A percentile compares a stretch with the other conserved stretches of the same genome.
These are phyloP conservation scores for Asteroscopus sphinx DNA, from an alignment of 2,888 invertebrate genomes.

Conservation along the genomic window DNA sequence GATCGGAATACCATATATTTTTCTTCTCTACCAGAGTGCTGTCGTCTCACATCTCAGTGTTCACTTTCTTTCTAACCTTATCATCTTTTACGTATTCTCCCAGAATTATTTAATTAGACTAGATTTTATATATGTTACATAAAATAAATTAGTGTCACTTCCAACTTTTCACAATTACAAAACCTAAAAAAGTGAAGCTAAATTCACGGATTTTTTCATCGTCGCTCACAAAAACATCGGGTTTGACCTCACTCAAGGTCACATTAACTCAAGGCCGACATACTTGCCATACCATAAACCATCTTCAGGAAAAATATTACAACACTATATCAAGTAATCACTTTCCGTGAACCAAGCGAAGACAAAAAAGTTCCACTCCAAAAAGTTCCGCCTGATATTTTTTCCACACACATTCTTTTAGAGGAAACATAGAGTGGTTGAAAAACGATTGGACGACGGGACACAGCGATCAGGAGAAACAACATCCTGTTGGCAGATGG, in stretches of 20 bases:
- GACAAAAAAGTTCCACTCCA: conserved; percentile 11
- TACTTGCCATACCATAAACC: not conserved
- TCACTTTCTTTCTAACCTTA: too few species aligned
- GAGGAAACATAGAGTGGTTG: conserved; percentile 61
- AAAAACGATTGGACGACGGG: conserved; percentile 70
- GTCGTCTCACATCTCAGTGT: too few species aligned
- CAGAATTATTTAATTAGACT: too few species aligned
- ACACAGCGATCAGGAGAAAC: conserved; percentile 71
- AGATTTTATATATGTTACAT: too few species aligned
- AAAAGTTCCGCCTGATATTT: conserved; percentile 31
- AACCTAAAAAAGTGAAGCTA: too few species aligned
- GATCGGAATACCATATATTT: too few species aligned
- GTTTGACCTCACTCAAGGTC: not conserved
- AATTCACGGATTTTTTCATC: too few species aligned
- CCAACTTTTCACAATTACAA: too few species aligned
- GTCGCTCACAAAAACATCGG: not conserved
- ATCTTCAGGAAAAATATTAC: conserved; percentile 13
- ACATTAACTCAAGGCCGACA: not conserved
- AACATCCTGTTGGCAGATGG: conserved; percentile 77
- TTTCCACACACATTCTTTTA: conserved; percentile 47
- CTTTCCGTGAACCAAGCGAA: conserved; percentile 15
- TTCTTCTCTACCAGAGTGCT: too few species aligned
- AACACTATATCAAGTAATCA: conserved; percentile 26
- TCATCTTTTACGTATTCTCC: too few species aligned
- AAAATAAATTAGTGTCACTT: too few species aligned